Evolutionary conservation across 1,140 invertebrate species (phyloP), one percentile per base, ranked within the genome.

Genomic region (Brachionus manjavacas): DNA sequence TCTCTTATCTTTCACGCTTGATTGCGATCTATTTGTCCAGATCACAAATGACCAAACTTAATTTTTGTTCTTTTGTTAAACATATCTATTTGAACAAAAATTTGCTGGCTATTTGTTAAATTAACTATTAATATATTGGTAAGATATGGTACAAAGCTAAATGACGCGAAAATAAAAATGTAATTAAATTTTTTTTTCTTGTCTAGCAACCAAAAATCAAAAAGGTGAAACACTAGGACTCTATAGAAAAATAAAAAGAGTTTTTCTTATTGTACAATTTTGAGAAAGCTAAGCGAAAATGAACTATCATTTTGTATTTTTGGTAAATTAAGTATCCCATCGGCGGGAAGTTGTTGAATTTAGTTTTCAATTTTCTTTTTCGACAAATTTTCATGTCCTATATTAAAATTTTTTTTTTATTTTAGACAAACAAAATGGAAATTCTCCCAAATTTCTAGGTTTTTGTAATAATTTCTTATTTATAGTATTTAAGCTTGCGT

Each of bases 381-480:
- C 16, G 52, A 60, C 52, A 23, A 60, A 60, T 25, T 52, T 60
- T 60, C 35, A 72, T 72, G 68, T 72, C 68, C 68, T 46, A 72
- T 41, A 72, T 72, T 72, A 41, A n/a, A 41, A 43, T 41, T 72
- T 72, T 72, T 41, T 25, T 43, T 72, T 43, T 39, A 16, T 72
- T 60, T 60, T 60, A 39, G 66, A 68, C 66, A 39, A 68, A 68
- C 4, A 68, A 39, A 68, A 68, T 31, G 31, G 23, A 39, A 41
- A 72, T 72, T 20, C 31, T 41, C 31, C n/a, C 9, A 39, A 20
- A 41, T 72, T 72, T 72, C 68, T 72, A 72, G 68, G 68, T 41
- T 72, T 41, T 72, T 72, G 35, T 68, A 9, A 68, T 39, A 68
- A 31, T 68, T 68, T 68, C 66, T 68, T 68, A 68, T 68, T 68